Conservation (phyloP, 2,888 invertebrate species). For the Fissipunctia ypsillon region DNA sequence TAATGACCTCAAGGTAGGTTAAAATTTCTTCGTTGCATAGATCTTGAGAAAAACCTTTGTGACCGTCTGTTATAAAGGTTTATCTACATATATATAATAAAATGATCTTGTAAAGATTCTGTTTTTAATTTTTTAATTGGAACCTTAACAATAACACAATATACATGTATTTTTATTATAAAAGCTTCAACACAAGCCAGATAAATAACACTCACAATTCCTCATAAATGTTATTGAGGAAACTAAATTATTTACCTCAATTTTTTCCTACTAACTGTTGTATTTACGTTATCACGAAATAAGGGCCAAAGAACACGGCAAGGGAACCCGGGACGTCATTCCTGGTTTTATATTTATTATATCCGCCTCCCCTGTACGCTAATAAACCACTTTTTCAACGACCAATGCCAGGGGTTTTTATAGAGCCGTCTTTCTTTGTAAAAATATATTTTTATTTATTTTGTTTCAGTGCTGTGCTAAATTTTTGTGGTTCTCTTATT, state of each 20-base stretch:
- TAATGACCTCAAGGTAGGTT: too few relatives aligned
- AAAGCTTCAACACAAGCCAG: slow-evolving; percentile 14
- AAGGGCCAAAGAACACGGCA: slow-evolving; percentile 57
- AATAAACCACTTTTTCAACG: slow-evolving; percentile 76
- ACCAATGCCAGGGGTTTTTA: slow-evolving; percentile 69
- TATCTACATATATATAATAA: too few relatives aligned
- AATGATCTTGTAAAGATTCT: too few relatives aligned
- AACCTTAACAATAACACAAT: neutral
- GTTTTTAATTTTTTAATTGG: too few relatives aligned
- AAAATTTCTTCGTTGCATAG: too few relatives aligned
- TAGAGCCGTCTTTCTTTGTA: slow-evolving; percentile 61
- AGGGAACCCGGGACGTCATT: slow-evolving; percentile 64
- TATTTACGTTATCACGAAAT: slow-evolving; percentile 69
- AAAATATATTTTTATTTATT: slow-evolving; percentile 62
- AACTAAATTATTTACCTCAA: slow-evolving; percentile 62
- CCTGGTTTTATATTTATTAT: slow-evolving; percentile 75
- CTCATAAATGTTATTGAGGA: slow-evolving; percentile 57
- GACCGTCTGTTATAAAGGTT: too few relatives aligned
- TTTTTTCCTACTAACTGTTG: slow-evolving; percentile 64
- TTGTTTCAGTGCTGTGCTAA: slow-evolving; percentile 57
- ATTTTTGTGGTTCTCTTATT: slow-evolving; percentile 55
- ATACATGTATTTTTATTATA: neutral
- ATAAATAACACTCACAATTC: slow-evolving; percentile 44
- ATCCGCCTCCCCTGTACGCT: slow-evolving; percentile 73
- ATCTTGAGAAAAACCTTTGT: too few relatives aligned